Evolutionary conservation across 2,113 vertebrate genomes (phyloP).

Genomic region (Oreochromis spilurus): DNA sequence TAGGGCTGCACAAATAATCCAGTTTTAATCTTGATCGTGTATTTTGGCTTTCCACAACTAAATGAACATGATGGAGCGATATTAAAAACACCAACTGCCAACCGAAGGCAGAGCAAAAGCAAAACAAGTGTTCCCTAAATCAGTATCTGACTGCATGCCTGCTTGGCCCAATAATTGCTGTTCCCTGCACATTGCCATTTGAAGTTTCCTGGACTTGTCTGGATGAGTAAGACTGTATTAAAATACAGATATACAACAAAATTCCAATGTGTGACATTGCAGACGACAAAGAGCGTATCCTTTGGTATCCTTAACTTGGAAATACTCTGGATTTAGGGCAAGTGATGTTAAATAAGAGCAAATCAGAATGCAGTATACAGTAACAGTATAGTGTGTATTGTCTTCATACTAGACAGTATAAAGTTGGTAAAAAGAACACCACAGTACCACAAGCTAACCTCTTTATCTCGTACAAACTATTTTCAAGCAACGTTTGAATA

Average conservation of each 20-base stretch:
- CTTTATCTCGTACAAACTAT: neutral
- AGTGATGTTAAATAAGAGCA: neutral
- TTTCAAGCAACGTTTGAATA: neutral
- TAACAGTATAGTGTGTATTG: neutral
- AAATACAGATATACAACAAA: neutral
- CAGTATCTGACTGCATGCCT: rapidly evolving
- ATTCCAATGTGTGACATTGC: neutral
- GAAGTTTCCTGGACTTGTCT: neutral
- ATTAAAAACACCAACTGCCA: neutral
- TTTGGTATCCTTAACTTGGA: neutral
- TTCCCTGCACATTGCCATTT: neutral
- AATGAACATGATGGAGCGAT: neutral
- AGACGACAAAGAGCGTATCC: neutral
- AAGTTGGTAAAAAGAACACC: neutral
- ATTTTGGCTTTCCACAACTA: neutral
- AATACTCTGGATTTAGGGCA: neutral
- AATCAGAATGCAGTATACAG: neutral
- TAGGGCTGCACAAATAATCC: neutral
- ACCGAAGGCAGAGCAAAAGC: neutral
- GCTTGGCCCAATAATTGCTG: neutral
- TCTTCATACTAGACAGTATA: neutral
- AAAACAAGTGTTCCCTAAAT: neutral
- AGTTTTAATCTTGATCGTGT: neutral
- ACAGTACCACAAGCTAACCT: neutral
- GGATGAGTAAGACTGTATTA: neutral